Conservation (phyloP, 1,140 invertebrate species). For the Bilobella aurantiaca region DNA sequence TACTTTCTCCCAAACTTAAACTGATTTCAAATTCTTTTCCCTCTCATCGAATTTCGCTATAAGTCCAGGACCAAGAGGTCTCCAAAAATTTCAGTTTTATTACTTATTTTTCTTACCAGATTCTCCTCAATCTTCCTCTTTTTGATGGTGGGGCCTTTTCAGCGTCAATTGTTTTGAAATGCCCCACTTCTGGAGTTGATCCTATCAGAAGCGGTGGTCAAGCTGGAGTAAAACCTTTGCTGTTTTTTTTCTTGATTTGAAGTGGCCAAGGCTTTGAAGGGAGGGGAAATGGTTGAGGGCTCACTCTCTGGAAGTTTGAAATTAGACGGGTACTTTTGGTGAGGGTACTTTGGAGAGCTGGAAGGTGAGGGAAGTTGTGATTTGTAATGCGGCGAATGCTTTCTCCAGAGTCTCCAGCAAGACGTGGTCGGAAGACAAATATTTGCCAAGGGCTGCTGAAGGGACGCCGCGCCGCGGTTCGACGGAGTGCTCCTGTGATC, state of each 20-base stretch:
- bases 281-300: too few species aligned
- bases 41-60: too few species aligned
- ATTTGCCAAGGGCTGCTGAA: slow-evolving; percentile 27
- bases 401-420: neutral
- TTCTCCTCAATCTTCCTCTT: too few species aligned
- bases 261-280: too few species aligned
- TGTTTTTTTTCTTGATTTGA: too few species aligned
- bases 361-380: neutral
- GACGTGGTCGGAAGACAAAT: slow-evolving; percentile 21
- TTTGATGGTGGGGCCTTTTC: neutral
- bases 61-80: too few species aligned
- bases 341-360: neutral
- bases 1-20: neutral
- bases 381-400: neutral
- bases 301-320: too few species aligned
- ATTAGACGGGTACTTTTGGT: too few species aligned
- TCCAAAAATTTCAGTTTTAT: too few species aligned
- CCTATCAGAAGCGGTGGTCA: neutral
- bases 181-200: neutral
- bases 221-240: too few species aligned
- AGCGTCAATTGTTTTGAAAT: neutral
- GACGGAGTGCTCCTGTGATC: slow-evolving; percentile 19
- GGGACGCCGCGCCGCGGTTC: too few species aligned
- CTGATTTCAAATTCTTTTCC: neutral
- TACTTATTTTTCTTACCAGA: too few species aligned